Evolutionary conservation across 23 tunicate species (phyloP), one percentile per base, ranked within the genome.

Genomic region (Ascidia mentula): DNA sequence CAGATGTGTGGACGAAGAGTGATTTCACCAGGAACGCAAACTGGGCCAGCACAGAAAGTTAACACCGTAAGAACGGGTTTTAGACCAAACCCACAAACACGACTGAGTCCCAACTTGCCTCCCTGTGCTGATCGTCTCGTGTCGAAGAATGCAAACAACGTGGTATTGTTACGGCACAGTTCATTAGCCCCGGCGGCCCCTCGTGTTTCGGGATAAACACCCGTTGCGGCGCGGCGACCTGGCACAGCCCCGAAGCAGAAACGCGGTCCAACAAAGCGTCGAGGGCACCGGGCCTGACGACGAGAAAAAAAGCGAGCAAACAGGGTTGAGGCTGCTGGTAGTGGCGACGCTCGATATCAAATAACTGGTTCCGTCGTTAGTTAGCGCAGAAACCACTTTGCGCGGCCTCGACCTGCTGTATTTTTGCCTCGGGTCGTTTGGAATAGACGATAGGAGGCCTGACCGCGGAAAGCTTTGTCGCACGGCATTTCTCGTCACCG

Each of bases 81-180:
- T n/a, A n/a, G n/a, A n/a, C n/a, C n/a, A n/a, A n/a, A n/a, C n/a
- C n/a, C n/a, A n/a, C n/a, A n/a, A n/a, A n/a, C n/a, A n/a, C n/a
- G n/a, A n/a, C n/a, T n/a, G n/a, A n/a, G n/a, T n/a, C n/a, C n/a
- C n/a, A n/a, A n/a, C n/a, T n/a, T n/a, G n/a, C n/a, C n/a, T n/a
- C n/a, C n/a, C n/a, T n/a, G n/a, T n/a, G n/a, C n/a, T n/a, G n/a
- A n/a, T n/a, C n/a, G n/a, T n/a, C 65, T 26, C 65, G 65, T 3
- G 65, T n/a, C 65, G 65, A 53, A 53, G 24, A 53, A 53, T 9
- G 65, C 65, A 53, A 53, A 53, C 65, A 53, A 53, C 24, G 65
- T 28, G 65, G 65, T 28, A 20, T 53, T 53, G 65, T 53, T 53
- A 28, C 65, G 7, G 22, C 65, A 28, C 65, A 53, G 24, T 53